These are phyloP conservation scores for Mamestra configurata DNA, from an alignment of 1,140 invertebrate species.

Conservation along the genomic window DNA sequence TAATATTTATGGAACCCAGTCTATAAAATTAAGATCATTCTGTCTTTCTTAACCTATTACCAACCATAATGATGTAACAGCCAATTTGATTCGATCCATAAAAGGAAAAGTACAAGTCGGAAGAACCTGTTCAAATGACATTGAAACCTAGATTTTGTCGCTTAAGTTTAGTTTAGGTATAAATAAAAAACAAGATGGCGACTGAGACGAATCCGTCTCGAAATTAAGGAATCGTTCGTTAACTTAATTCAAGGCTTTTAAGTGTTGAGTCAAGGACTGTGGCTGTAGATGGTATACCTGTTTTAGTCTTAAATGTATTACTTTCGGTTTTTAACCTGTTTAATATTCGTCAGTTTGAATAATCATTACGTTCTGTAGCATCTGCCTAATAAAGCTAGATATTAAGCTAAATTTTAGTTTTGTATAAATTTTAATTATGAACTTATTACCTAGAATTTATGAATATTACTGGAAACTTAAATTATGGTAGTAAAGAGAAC, in stretches of 20 bases:
- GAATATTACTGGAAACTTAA: no score
- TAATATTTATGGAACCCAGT: neutral
- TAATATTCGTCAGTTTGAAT: no score
- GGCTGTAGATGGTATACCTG: no score
- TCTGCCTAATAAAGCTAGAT: no score
- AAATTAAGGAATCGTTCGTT: constrained; percentile 7
- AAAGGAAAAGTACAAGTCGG: constrained; percentile 16
- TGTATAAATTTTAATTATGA: no score
- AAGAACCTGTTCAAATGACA: constrained; percentile 25
- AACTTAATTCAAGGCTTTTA: neutral
- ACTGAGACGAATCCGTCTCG: neutral
- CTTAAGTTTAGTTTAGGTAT: neutral
- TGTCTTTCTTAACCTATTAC: neutral
- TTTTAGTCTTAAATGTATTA: no score
- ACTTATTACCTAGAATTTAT: no score
- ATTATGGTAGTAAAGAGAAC: no score
- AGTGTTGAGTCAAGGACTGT: neutral
- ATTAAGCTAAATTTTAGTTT: no score
- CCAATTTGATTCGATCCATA: neutral
- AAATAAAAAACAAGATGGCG: constrained; percentile 11
- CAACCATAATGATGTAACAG: constrained; percentile 11
- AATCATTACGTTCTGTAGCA: no score
- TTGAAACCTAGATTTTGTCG: constrained; percentile 30
- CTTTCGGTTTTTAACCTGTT: no score
- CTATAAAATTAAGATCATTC: neutral